Percentiles rank a stretch among this genome's conserved stretches.
Evolutionary conservation across 2,888 invertebrate genomes (phyloP).

Genomic region (Limnephilus rhombicus): DNA sequence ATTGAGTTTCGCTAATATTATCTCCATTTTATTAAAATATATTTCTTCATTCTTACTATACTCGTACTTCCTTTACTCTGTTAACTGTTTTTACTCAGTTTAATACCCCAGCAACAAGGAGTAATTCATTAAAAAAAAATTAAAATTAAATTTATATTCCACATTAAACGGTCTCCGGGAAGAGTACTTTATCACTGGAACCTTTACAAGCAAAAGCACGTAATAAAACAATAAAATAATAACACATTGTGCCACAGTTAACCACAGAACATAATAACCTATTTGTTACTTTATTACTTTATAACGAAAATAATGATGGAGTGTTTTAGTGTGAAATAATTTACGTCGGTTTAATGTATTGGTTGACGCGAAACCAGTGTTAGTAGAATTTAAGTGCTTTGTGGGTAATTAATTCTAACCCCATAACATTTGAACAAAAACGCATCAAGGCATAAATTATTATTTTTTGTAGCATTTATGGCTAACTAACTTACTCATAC

Average conservation of each 20-base stretch:
- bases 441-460: conserved; percentile 31
- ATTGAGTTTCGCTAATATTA: no score
- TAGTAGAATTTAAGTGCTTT: neutral
- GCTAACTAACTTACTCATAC: neutral
- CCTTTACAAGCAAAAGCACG: conserved; percentile 18
- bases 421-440: conserved; percentile 2
- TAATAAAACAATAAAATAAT: conserved; percentile 47
- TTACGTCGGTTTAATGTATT: conserved; percentile 51
- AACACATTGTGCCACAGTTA: conserved; percentile 50
- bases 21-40: no score
- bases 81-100: neutral
- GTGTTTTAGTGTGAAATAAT: conserved; percentile 48
- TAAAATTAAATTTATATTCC: conserved; percentile 55
- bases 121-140: conserved; percentile 43
- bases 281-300: conserved; percentile 40
- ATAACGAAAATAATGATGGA: conserved; percentile 52
- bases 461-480: neutral
- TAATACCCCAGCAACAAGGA: neutral
- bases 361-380: conserved; percentile 30
- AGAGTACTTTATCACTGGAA: conserved; percentile 26
- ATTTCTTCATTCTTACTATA: no score
- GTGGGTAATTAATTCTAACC: neutral
- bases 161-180: conserved; percentile 50
- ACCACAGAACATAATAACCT: conserved; percentile 25
- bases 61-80: no score